Percentiles rank a stretch among this genome's conserved stretches.
These are phyloP conservation scores for Cheilosia grossa DNA, from an alignment of 2,888 invertebrate genomes.

Conservation along the genomic window DNA sequence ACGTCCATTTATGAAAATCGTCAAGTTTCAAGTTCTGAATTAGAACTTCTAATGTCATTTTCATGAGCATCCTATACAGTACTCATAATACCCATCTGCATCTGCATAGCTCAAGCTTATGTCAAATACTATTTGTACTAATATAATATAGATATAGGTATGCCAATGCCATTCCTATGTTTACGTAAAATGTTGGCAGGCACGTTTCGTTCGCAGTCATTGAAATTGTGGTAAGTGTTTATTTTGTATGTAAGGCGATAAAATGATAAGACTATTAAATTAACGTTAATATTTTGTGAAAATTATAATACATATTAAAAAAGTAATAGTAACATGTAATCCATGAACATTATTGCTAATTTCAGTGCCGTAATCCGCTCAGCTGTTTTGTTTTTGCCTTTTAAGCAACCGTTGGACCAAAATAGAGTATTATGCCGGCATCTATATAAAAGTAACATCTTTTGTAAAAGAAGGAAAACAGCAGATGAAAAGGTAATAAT, in stretches of 20 bases:
- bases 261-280: neutral
- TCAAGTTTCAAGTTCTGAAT: too few species aligned
- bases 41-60: too few species aligned
- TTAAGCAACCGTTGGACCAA: slow-evolving; percentile 17
- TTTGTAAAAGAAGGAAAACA: slow-evolving; percentile 86
- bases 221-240: slow-evolving; percentile 56
- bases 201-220: slow-evolving; percentile 41
- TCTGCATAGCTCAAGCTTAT: too few species aligned
- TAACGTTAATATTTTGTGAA: neutral
- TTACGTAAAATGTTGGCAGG: slow-evolving; percentile 70
- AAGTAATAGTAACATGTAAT: neutral
- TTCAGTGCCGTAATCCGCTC: slow-evolving; percentile 49
- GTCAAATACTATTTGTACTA: too few species aligned
- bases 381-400: slow-evolving; percentile 40
- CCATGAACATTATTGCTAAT: neutral
- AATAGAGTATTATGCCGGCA: slow-evolving; percentile 76
- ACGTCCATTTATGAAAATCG: neutral
- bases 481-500: slow-evolving; percentile 85
- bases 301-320: neutral
- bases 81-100: too few species aligned
- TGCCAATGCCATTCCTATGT: slow-evolving; percentile 27
- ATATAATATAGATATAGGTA: too few species aligned
- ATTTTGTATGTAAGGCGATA: neutral
- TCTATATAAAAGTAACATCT: slow-evolving; percentile 78
- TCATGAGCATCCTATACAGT: too few species aligned